Evolutionary conservation across 2,113 vertebrate species (phyloP), one percentile per base, ranked within the genome.

Genomic region (Petrocephalus microphthalmus): DNA sequence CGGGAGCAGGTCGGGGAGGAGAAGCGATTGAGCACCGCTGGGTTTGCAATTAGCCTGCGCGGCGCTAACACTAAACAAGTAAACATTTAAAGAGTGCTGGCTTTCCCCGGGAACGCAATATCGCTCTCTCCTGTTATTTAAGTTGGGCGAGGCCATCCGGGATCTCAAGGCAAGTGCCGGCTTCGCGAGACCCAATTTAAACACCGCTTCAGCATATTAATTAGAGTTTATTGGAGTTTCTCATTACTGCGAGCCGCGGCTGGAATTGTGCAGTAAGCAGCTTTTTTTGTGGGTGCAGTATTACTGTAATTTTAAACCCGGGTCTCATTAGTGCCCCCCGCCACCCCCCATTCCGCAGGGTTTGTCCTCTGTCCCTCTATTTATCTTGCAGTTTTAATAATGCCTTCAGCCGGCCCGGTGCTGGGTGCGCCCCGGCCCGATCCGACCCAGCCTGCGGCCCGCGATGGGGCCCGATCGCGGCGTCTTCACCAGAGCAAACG

Each of bases 161-260:
- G 84, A 29, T 37, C 54, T 7, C 57, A 29, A 56, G 29, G 19
- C 85, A 57, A 86, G 25, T 37, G 3, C 85, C 0, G 33, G 53
- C 29, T 86, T 86, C 4, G 85, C 20, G 25, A 42, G 29, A 4
- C 22, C 2, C 84, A 54, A 54, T 85, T 54, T 29, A 84, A 49
- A 42, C 47, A 84, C 2, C 51, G 51, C n/a, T 52, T 85, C 84
- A 85, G 84, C 52, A 85, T 85, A 85, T 85, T 85, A 85, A 85
- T 85, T 85, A 57, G 53, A 60, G 33, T 60, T 86, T 86, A 57
- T 86, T 86, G 85, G 42, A 60, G 85, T 86, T 86, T 86, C 85
- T 86, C 85, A 86, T 86, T 86, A 86, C 85, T 15, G 6, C 11
- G 7, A 86, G 25, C 15, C 20, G 1, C 3, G 84, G 85, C 19